phyloP scores from a whole-genome alignment of 2,797 vertebrate genomes.

The Parauchenoglanis ngamensis region DNA sequence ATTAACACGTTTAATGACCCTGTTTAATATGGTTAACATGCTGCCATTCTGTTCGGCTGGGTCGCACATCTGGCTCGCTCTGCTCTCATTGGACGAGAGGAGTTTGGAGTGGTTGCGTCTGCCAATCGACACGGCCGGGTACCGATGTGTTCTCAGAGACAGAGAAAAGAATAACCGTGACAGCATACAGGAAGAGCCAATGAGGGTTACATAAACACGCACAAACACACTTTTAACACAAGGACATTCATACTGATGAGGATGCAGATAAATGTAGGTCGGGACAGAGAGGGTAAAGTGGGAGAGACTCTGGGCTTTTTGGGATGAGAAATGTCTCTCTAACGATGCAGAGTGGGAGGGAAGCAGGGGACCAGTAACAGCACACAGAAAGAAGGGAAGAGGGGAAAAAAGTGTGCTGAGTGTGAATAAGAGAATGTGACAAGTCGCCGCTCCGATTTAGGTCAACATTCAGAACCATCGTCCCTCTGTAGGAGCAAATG shows the following conservation, averaged over 20 bases:
- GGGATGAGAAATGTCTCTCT: not conserved
- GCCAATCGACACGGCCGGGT: slow-evolving; percentile 42
- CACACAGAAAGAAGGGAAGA: slow-evolving; percentile 21
- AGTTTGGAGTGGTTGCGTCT: slow-evolving; percentile 29
- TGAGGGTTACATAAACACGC: slow-evolving; percentile 26
- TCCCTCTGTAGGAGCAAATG: slow-evolving; percentile 64
- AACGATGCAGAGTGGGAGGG: slow-evolving; percentile 3
- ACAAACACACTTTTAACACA: slow-evolving; percentile 24
- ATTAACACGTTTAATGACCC: slow-evolving; percentile 43
- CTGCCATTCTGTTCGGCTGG: slow-evolving; percentile 40
- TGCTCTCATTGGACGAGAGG: slow-evolving; percentile 42
- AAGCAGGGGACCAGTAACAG: slow-evolving; percentile 38
- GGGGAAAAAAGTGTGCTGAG: slow-evolving; percentile 67
- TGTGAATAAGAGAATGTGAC: slow-evolving; percentile 79
- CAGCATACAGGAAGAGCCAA: slow-evolving; percentile 38
- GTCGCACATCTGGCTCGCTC: slow-evolving; percentile 51
- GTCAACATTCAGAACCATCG: slow-evolving; percentile 73
- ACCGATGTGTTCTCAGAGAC: slow-evolving; percentile 25
- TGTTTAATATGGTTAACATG: slow-evolving; percentile 41
- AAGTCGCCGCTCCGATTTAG: slow-evolving; percentile 74
- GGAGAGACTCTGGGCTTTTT: slow-evolving; percentile 11
- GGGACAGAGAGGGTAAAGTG: not conserved
- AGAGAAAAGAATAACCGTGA: slow-evolving; percentile 43
- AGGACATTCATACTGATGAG: slow-evolving; percentile 26
- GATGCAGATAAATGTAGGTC: slow-evolving; percentile 1